Evolutionary conservation across 92 coral and sea anemone genomes (phyloP).

Genomic region (Palythoa heliodiscus): DNA sequence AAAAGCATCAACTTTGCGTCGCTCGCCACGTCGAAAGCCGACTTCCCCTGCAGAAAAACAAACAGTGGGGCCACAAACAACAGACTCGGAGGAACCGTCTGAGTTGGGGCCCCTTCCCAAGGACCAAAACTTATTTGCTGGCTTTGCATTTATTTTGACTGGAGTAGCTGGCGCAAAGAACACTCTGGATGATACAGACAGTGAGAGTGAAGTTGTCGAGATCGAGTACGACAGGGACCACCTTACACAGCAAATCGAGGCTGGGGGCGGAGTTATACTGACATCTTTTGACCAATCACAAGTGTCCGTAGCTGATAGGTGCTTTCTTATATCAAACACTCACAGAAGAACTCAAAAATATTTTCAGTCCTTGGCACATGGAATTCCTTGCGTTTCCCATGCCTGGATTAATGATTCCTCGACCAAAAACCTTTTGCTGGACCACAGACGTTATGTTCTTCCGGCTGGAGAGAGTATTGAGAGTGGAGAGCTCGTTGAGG

Average conservation of each 20-base stretch:
- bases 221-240: conserved; percentile 67
- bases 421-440: conserved; percentile 50
- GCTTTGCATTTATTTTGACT: conserved; percentile 85
- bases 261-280: conserved; percentile 91
- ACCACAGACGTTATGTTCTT: conserved; percentile 68
- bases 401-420: conserved; percentile 86
- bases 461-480: conserved; percentile 87
- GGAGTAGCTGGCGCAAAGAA: conserved; percentile 56
- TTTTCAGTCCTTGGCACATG: conserved; percentile 85
- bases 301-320: conserved; percentile 61
- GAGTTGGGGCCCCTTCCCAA: conserved; percentile 55
- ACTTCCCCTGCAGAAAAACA: not conserved
- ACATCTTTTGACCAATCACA: conserved; percentile 72
- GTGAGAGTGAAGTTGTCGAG: conserved; percentile 72
- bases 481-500: conserved; percentile 77
- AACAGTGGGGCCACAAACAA: not conserved
- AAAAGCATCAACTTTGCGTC: conserved; percentile 24
- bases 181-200: conserved; percentile 65
- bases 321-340: conserved; percentile 77
- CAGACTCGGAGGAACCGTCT: conserved; percentile 30
- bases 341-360: conserved; percentile 89
- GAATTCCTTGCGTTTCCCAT: conserved; percentile 91
- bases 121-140: conserved; percentile 76
- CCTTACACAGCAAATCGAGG: conserved; percentile 72
- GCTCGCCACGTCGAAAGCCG: conserved; percentile 65